A percentile compares a stretch with the other conserved stretches of the same genome.
These are phyloP conservation scores for Limnephilus rhombicus DNA, from an alignment of 2,888 invertebrate genomes.

Conservation along the genomic window DNA sequence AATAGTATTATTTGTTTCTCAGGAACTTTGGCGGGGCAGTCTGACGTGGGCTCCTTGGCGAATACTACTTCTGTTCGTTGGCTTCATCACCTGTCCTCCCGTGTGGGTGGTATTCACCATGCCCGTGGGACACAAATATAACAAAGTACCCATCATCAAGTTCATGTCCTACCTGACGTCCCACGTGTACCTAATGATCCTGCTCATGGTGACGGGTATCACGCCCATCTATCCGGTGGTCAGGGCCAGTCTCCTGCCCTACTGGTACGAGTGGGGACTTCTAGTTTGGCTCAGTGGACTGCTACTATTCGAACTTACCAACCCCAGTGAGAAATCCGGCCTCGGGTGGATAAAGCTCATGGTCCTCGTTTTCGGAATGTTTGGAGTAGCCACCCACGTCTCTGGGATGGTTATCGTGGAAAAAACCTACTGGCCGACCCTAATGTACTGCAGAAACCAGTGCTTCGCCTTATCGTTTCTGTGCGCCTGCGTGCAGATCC, in stretches of 20 bases:
- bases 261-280: constrained; percentile 97
- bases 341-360: constrained; percentile 96
- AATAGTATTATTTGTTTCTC: constrained; percentile 71
- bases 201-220: constrained; percentile 93
- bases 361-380: constrained; percentile 91
- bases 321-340: constrained; percentile 98
- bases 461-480: constrained; percentile 97
- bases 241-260: constrained; percentile 88
- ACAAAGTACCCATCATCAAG: constrained; percentile 99
- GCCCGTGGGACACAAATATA: constrained; percentile 95
- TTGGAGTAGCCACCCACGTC: constrained; percentile 93
- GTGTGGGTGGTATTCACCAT: constrained; percentile 97
- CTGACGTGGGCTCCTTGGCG: constrained; percentile 98
- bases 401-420: constrained; percentile 85
- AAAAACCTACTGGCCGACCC: constrained; percentile 87
- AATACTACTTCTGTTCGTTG: constrained; percentile 94
- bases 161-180: constrained; percentile 99
- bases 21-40: constrained; percentile 99
- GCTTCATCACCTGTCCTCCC: constrained; percentile 95
- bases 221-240: constrained; percentile 92
- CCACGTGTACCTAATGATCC: constrained; percentile 97
- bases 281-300: constrained; percentile 97
- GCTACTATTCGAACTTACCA: constrained; percentile 96
- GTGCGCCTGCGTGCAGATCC: constrained; percentile 97
- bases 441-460: constrained; percentile 97